These are phyloP conservation scores for Elymnias hypermnestra DNA, from an alignment of 1,140 invertebrate genomes.

Conservation along the genomic window DNA sequence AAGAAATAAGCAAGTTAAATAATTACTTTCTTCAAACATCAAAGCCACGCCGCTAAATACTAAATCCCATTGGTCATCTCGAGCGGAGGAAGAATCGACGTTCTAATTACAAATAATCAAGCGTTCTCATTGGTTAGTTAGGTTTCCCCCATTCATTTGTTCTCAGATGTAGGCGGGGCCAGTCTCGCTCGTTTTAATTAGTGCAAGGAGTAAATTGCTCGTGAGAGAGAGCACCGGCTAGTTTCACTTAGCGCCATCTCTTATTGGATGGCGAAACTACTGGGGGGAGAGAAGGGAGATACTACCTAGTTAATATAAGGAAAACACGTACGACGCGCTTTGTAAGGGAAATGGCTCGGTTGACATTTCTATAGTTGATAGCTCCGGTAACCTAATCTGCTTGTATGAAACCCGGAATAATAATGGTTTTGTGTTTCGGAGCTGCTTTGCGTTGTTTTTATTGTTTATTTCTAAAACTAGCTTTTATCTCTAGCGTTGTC, in stretches of 20 bases:
- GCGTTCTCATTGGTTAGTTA: conserved; percentile 50
- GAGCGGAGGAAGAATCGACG: conserved; percentile 52
- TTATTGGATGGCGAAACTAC: conserved; percentile 66
- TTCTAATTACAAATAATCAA: conserved; percentile 76
- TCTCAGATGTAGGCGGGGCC: conserved; percentile 64
- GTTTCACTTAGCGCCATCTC: conserved; percentile 66
- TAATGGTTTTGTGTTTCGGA: conserved; percentile 5
- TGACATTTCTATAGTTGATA: conserved; percentile 63
- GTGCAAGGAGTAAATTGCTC: conserved; percentile 75
- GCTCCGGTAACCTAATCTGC: conserved; percentile 51
- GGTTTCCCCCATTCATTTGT: conserved; percentile 68
- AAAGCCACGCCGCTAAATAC: conserved; percentile 43
- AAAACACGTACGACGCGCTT: conserved; percentile 63
- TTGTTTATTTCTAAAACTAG: too few species aligned
- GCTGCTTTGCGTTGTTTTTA: background rate
- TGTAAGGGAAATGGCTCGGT: conserved; percentile 64
- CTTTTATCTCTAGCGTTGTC: too few species aligned
- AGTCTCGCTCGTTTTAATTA: conserved; percentile 72
- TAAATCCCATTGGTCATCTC: conserved; percentile 71
- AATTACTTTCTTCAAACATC: conserved; percentile 17
- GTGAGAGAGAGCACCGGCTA: conserved; percentile 62
- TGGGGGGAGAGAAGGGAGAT: conserved; percentile 47
- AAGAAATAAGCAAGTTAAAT: too few species aligned
- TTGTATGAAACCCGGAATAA: conserved; percentile 14
- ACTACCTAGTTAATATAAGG: conserved; percentile 67